Evolutionary conservation across 2,888 invertebrate genomes (phyloP).

Genomic region (Herminia tarsipennalis): DNA sequence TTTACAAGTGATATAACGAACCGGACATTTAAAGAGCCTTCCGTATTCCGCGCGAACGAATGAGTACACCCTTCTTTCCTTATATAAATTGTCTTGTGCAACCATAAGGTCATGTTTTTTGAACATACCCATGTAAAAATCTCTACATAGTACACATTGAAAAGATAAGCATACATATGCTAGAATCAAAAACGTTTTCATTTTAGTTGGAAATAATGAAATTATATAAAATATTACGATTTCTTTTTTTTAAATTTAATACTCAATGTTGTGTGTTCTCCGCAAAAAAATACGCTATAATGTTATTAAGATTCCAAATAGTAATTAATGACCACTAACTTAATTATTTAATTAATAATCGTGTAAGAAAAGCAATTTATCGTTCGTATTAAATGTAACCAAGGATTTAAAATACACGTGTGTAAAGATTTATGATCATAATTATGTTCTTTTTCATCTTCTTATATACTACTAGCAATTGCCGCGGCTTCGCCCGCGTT

Average conservation of each 20-base stretch:
- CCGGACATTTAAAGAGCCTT: slow-evolving; percentile 65
- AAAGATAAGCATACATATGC: slow-evolving; percentile 26
- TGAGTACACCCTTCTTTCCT: slow-evolving; percentile 49
- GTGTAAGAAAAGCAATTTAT: too few relatives aligned
- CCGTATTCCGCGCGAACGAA: slow-evolving; percentile 62
- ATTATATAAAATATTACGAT: background rate
- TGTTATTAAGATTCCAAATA: background rate
- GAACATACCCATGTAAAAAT: slow-evolving; percentile 72
- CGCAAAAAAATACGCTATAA: background rate
- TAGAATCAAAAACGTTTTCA: slow-evolving; percentile 17
- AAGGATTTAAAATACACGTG: too few relatives aligned
- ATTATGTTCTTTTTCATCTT: too few relatives aligned
- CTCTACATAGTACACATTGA: slow-evolving; percentile 48
- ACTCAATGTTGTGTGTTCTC: background rate
- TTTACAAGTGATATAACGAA: slow-evolving; percentile 39
- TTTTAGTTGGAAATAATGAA: background rate
- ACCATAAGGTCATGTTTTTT: slow-evolving; percentile 66
- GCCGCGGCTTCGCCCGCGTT: too few relatives aligned
- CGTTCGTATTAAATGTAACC: too few relatives aligned
- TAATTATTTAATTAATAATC: too few relatives aligned
- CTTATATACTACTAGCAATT: too few relatives aligned
- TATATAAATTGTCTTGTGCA: slow-evolving; percentile 65
- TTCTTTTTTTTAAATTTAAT: too few relatives aligned
- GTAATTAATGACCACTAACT: background rate
- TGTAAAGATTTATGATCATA: too few relatives aligned